A percentile compares a stretch with the other conserved stretches of the same genome.
These are phyloP conservation scores for Tangachromis dhanisi DNA, from an alignment of 2,113 vertebrate genomes.

Conservation along the genomic window DNA sequence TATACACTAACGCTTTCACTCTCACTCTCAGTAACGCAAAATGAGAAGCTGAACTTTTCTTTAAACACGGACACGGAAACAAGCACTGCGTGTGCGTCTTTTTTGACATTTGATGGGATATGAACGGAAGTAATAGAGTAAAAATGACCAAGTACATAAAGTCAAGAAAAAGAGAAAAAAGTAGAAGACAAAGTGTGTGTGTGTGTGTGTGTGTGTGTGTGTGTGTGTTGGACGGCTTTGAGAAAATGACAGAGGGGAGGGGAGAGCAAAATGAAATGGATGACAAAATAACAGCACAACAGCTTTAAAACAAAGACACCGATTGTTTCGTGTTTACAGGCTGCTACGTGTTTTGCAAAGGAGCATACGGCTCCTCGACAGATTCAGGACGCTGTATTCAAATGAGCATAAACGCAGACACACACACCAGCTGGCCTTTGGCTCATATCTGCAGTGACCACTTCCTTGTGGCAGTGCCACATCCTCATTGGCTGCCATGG, in stretches of 20 bases:
- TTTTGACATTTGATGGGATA: neutral
- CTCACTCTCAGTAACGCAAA: neutral
- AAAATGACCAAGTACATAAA: neutral
- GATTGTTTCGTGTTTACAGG: constrained; percentile 96
- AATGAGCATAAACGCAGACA: constrained; percentile 77
- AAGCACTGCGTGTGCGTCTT: neutral
- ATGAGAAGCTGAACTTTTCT: neutral
- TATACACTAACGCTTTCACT: constrained; percentile 18
- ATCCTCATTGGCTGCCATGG: constrained; percentile 62
- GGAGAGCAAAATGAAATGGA: constrained; percentile 39
- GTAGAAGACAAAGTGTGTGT: neutral
- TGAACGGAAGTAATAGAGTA: neutral
- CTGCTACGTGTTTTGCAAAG: constrained; percentile 91
- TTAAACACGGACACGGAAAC: neutral
- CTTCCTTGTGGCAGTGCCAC: constrained; percentile 72
- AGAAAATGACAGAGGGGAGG: constrained; percentile 19
- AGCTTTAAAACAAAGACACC: constrained; percentile 88
- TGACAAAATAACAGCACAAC: constrained; percentile 70
- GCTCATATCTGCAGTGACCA: constrained; percentile 80
- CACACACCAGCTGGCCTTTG: constrained; percentile 65
- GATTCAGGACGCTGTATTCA: constrained; percentile 99
- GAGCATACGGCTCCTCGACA: constrained; percentile 92
- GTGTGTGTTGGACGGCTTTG: neutral
- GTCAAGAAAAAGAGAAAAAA: neutral
- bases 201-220: neutral